These are phyloP conservation scores for Patiria pectinifera DNA, from an alignment of 53 echinoderm and acorn worm genomes.

Conservation along the genomic window DNA sequence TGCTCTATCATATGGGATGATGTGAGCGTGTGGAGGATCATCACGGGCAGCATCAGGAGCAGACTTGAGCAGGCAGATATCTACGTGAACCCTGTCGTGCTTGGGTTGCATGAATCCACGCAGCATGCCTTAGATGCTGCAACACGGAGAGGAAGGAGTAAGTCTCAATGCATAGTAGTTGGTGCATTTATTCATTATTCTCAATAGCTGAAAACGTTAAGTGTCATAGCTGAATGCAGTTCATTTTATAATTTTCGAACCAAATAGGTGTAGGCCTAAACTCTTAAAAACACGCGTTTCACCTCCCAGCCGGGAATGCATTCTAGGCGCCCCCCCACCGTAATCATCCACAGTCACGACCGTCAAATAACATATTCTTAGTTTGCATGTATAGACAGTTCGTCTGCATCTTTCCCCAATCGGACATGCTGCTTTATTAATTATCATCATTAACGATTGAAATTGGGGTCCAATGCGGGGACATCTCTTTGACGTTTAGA, in stretches of 20 bases:
- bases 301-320: background rate
- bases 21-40: constrained; percentile 24
- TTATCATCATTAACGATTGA: too few relatives aligned
- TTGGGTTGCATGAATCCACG: constrained; percentile 57
- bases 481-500: too few relatives aligned
- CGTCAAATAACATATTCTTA: too few relatives aligned
- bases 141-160: constrained; percentile 69
- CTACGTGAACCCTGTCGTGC: constrained; percentile 60
- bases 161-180: constrained; percentile 1
- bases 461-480: too few relatives aligned
- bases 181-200: background rate
- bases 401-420: too few relatives aligned
- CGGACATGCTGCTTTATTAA: too few relatives aligned
- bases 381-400: too few relatives aligned
- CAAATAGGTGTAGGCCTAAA: too few relatives aligned
- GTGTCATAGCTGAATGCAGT: too few relatives aligned
- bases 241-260: too few relatives aligned
- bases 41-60: constrained; percentile 14
- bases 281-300: too few relatives aligned
- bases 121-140: constrained; percentile 70
- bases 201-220: background rate
- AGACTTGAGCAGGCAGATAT: constrained; percentile 51
- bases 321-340: background rate
- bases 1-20: constrained; percentile 37
- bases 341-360: too few relatives aligned